These are phyloP conservation scores for Pseudomyrmex sp. DNA, from an alignment of 1,140 invertebrate genomes.

Conservation along the genomic window DNA sequence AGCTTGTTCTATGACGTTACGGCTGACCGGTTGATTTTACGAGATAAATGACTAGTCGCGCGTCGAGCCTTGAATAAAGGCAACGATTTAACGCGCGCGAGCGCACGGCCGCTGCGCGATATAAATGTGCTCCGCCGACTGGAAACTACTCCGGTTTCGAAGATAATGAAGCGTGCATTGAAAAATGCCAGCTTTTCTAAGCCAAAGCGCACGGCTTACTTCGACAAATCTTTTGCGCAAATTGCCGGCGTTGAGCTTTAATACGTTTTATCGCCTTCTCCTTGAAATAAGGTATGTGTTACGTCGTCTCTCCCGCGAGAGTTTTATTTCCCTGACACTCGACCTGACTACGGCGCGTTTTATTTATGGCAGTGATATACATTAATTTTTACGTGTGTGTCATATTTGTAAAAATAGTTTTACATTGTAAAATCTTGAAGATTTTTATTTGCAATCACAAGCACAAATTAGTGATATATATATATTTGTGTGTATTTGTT, in stretches of 20 bases:
- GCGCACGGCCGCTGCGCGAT: constrained; percentile 65
- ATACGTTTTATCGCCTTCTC: constrained; percentile 64
- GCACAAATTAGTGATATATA: no score
- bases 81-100: constrained; percentile 76
- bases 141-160: constrained; percentile 72
- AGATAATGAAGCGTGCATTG: constrained; percentile 76
- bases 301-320: constrained; percentile 46
- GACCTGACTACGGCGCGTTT: not conserved
- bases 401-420: not conserved
- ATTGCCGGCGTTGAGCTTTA: constrained; percentile 71
- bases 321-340: constrained; percentile 18
- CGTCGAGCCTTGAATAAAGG: constrained; percentile 73
- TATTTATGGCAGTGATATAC: not conserved
- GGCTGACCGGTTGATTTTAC: constrained; percentile 67
- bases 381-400: no score
- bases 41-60: constrained; percentile 69
- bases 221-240: constrained; percentile 74
- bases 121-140: constrained; percentile 68
- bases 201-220: constrained; percentile 66
- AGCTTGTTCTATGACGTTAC: constrained; percentile 48
- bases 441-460: no score
- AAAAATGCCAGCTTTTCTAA: constrained; percentile 76
- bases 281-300: constrained; percentile 36
- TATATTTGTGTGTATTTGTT: no score
- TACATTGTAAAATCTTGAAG: no score